Evolutionary conservation across 2,113 vertebrate species (phyloP).

Genomic region (Kryptolebias marmoratus): DNA sequence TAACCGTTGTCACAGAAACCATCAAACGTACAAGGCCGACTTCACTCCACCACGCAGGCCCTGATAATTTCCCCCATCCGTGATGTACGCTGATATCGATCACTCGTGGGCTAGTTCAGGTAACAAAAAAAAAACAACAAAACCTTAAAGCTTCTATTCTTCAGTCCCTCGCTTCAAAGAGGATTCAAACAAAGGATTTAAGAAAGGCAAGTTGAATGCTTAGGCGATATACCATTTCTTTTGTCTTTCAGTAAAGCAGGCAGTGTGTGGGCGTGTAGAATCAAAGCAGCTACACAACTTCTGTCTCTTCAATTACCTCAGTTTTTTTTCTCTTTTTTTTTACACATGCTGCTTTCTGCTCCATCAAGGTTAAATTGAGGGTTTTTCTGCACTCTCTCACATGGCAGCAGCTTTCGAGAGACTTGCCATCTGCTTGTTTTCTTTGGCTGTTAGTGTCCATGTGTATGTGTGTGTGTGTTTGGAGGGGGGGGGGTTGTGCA

Average conservation of each 20-base stretch:
- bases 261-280: constrained; percentile 22
- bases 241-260: constrained; percentile 1
- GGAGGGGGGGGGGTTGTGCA: constrained; percentile 2
- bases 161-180: constrained; percentile 18
- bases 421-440: constrained; percentile 46
- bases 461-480: neutral
- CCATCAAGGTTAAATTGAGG: constrained; percentile 44
- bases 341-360: constrained; percentile 30
- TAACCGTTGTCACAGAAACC: constrained; percentile 58
- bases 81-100: constrained; percentile 44
- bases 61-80: constrained; percentile 43
- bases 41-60: constrained; percentile 28
- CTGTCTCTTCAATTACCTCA: constrained; percentile 27
- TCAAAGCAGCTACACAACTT: constrained; percentile 31
- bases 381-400: constrained; percentile 31
- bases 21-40: constrained; percentile 59
- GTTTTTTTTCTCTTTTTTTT: constrained; percentile 12
- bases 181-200: constrained; percentile 29
- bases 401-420: constrained; percentile 28
- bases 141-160: constrained; percentile 36
- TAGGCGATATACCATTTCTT: constrained; percentile 5
- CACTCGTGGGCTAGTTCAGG: constrained; percentile 22
- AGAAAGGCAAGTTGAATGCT: constrained; percentile 9
- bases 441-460: constrained; percentile 8
- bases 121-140: constrained; percentile 28